Conservation (phyloP, 2,113 vertebrate genomes). For the Hippocampus zosterae region DNA sequence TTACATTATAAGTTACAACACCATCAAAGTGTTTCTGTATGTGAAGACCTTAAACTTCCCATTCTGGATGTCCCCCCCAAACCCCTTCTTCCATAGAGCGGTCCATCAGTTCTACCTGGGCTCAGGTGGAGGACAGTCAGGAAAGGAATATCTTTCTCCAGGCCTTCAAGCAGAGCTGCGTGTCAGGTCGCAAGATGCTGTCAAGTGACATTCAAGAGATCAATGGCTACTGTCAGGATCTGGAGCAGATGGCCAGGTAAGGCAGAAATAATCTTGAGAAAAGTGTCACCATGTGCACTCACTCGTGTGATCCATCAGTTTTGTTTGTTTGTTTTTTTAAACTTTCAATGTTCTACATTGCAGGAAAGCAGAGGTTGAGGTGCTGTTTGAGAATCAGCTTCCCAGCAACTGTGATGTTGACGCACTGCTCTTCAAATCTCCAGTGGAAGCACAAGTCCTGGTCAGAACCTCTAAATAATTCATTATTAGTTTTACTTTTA, state of each 20-base stretch:
- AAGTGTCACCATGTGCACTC: background rate
- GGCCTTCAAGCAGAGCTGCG: conserved; percentile 59
- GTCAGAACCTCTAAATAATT: conserved; percentile 44
- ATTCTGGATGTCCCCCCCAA: background rate
- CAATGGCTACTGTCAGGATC: conserved; percentile 37
- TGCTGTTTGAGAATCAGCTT: conserved; percentile 56
- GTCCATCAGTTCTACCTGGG: conserved; percentile 47
- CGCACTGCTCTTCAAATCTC: conserved; percentile 19
- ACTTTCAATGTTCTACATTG: conserved; percentile 18
- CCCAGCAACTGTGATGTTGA: conserved; percentile 31
- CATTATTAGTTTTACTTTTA: background rate
- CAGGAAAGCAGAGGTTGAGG: conserved; percentile 68
- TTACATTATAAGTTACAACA: conserved; percentile 8
- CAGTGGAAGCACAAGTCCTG: conserved; percentile 67
- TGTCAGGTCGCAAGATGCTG: conserved; percentile 35
- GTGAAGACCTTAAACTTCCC: background rate
- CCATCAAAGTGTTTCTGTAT: background rate
- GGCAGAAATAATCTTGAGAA: background rate
- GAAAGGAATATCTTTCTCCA: conserved; percentile 61
- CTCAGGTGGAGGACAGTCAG: conserved; percentile 49
- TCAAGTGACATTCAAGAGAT: conserved; percentile 44
- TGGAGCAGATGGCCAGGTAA: conserved; percentile 65
- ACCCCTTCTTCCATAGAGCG: conserved; percentile 49
- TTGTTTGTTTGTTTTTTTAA: background rate
- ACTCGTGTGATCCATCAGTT: background rate